Conservation (phyloP, 2,113 vertebrate genomes). For the Podilymbus podiceps region DNA sequence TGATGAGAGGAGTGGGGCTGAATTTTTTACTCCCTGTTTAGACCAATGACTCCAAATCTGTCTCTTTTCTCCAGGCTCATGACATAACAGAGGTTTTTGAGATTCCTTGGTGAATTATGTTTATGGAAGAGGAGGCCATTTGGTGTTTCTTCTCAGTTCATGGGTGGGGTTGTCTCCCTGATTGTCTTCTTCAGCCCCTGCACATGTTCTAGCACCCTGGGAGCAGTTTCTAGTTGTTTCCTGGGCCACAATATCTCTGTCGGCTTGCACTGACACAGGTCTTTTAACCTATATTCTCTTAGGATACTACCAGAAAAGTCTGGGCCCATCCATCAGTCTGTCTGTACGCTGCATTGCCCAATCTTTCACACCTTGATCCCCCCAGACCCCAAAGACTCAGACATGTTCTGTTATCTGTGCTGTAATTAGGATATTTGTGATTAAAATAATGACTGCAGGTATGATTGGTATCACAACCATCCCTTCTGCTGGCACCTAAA, state of each 20-base stretch:
- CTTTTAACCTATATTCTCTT: not conserved
- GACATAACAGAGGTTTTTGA: not conserved
- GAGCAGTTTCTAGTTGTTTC: not conserved
- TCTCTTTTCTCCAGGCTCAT: not conserved
- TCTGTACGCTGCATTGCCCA: accelerated
- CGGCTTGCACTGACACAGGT: not conserved
- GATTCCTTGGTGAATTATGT: not conserved
- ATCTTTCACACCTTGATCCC: not conserved
- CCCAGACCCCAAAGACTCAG: accelerated
- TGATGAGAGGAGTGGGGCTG: not conserved
- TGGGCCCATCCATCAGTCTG: not conserved
- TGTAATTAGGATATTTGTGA: not conserved
- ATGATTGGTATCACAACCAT: not conserved
- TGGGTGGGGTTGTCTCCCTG: not conserved
- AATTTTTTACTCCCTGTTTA: not conserved
- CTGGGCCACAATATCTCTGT: not conserved
- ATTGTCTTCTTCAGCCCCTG: not conserved
- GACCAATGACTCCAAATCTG: not conserved
- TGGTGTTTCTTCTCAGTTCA: not conserved
- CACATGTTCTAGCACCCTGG: not conserved
- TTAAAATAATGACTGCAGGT: not conserved
- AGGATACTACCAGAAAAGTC: not conserved
- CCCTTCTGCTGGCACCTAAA: not conserved
- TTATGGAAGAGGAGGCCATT: not conserved
- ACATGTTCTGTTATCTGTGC: not conserved